Conservation (phyloP, 2,797 vertebrate species). For the Sebastes dallii region DNA sequence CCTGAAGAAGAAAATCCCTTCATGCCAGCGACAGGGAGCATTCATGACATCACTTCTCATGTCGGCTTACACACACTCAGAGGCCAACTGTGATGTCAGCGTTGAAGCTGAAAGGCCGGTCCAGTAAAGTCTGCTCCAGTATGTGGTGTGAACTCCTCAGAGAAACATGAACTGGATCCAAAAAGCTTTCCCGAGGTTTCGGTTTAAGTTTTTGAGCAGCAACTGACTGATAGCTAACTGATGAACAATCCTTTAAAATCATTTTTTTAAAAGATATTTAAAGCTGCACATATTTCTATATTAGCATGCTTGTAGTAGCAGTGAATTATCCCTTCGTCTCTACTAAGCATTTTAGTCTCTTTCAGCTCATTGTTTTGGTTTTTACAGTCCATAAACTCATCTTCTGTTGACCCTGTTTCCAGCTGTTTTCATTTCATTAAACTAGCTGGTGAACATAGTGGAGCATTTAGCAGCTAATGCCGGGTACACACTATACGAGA, state of each 20-base stretch:
- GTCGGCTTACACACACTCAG: conserved; percentile 7
- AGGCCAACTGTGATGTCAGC: conserved; percentile 54
- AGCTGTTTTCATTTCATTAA: too few relatives aligned
- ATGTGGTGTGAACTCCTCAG: neutral
- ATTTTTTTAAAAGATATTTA: neutral
- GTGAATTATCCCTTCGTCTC: too few relatives aligned
- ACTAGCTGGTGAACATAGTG: too few relatives aligned
- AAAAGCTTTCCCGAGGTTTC: neutral
- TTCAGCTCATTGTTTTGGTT: too few relatives aligned
- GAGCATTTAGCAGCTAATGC: too few relatives aligned
- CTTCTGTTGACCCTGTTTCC: too few relatives aligned
- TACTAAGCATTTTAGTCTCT: too few relatives aligned
- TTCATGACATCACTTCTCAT: conserved; percentile 56
- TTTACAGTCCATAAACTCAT: too few relatives aligned
- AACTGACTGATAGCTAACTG: neutral
- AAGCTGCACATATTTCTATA: neutral
- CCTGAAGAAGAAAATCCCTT: conserved; percentile 44
- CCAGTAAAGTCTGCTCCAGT: neutral
- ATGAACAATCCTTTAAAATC: too few relatives aligned
- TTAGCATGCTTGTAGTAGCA: too few relatives aligned
- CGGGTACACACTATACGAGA: too few relatives aligned
- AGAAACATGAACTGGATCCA: neutral
- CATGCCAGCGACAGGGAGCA: conserved; percentile 24
- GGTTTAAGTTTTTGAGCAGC: neutral
- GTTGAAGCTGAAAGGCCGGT: neutral